These are phyloP conservation scores for Morinoia aosen DNA, from an alignment of 2,888 invertebrate genomes.

Conservation along the genomic window DNA sequence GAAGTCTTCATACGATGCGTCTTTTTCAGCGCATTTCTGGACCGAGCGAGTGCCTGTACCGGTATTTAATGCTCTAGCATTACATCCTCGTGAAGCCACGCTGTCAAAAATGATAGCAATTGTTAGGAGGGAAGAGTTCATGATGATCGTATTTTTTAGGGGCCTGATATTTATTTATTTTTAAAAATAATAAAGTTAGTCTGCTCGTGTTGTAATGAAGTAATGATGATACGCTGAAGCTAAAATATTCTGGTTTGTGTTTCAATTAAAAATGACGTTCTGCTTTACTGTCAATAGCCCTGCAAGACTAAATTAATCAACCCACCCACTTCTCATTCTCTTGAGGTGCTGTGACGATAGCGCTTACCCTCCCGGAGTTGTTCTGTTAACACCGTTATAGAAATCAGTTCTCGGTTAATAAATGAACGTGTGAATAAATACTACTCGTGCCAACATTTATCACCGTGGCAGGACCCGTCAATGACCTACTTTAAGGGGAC, in stretches of 20 bases:
- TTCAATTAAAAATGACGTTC: background rate
- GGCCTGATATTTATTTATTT: too few species aligned
- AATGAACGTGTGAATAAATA: background rate
- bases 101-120: too few species aligned
- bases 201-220: background rate
- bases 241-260: background rate
- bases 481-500: background rate
- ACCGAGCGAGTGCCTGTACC: background rate
- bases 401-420: background rate
- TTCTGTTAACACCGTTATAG: background rate
- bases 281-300: background rate
- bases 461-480: background rate
- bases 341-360: background rate
- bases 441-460: background rate
- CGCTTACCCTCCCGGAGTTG: background rate
- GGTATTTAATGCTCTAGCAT: background rate
- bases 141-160: too few species aligned
- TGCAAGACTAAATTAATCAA: background rate
- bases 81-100: background rate
- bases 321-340: background rate
- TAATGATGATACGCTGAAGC: too few species aligned
- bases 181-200: background rate
- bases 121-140: too few species aligned
- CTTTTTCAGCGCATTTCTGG: background rate
- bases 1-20: background rate